A percentile compares a stretch with the other conserved stretches of the same genome.
Conservation (phyloP, 2,888 invertebrate species). For the Cepaea hortensis region DNA sequence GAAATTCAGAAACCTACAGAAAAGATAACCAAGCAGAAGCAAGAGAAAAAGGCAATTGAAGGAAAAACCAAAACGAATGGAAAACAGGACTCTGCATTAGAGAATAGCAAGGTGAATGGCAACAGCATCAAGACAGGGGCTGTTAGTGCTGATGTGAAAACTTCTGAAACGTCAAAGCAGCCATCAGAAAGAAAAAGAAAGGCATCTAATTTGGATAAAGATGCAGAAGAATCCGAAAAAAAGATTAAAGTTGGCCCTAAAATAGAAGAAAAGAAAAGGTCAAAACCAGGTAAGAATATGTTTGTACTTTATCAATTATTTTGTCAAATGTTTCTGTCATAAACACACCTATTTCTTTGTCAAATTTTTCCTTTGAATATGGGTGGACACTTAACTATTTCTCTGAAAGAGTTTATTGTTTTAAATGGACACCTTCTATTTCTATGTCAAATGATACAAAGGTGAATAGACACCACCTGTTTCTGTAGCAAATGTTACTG, state of each 20-base stretch:
- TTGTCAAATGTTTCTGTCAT: no score
- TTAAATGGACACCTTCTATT: no score
- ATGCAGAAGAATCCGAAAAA: conserved; percentile 31
- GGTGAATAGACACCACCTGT: no score
- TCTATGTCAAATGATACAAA: no score
- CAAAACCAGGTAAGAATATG: conserved; percentile 31
- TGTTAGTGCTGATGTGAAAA: conserved; percentile 60
- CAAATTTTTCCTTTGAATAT: no score
- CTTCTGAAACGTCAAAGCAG: conserved; percentile 53
- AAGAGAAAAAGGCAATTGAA: conserved; percentile 37
- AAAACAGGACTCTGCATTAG: conserved; percentile 25
- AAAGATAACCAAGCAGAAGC: conserved; percentile 11
- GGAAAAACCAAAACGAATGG: conserved; percentile 38
- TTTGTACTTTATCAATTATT: conserved; percentile 8
- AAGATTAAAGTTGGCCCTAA: not conserved
- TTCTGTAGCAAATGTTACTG: no score
- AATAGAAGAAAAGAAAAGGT: not conserved
- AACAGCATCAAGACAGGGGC: conserved; percentile 52
- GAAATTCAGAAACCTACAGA: conserved; percentile 17
- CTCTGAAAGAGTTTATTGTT: no score
- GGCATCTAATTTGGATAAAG: conserved; percentile 33
- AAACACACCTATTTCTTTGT: no score
- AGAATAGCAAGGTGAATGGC: conserved; percentile 31
- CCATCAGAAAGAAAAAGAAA: conserved; percentile 53
- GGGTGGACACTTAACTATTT: no score